Percentiles rank a stretch among this genome's conserved stretches.
These are phyloP conservation scores for Ctenicera cuprea DNA, from an alignment of 2,888 invertebrate genomes.

Conservation along the genomic window DNA sequence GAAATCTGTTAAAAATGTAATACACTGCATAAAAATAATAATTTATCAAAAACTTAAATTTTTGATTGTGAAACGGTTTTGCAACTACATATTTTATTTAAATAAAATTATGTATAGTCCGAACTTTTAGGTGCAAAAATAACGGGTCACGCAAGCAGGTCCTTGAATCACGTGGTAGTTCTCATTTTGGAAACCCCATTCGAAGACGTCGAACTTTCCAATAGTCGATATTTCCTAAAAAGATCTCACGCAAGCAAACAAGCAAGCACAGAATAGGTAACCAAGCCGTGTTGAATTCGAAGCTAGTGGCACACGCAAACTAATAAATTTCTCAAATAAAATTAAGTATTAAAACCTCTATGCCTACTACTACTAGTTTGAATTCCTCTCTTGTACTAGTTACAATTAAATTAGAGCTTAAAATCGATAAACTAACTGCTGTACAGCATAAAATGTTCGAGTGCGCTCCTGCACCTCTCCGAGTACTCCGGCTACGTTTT, in stretches of 20 bases:
- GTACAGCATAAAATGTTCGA: slow-evolving; percentile 16
- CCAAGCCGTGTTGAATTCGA: slow-evolving; percentile 19
- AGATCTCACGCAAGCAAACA: slow-evolving; percentile 45
- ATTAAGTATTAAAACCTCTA: slow-evolving; percentile 39
- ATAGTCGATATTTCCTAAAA: slow-evolving; percentile 50
- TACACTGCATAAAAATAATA: no score
- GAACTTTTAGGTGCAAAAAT: background rate
- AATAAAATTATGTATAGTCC: background rate
- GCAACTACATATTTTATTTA: no score
- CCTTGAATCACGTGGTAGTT: slow-evolving; percentile 42
- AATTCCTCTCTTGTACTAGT: slow-evolving; percentile 47
- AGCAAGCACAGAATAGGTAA: slow-evolving; percentile 25
- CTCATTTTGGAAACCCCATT: slow-evolving; percentile 45
- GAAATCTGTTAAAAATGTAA: no score
- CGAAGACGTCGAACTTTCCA: slow-evolving; percentile 50
- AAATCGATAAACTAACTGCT: slow-evolving; percentile 56
- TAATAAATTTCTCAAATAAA: slow-evolving; percentile 42
- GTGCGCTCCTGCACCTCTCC: slow-evolving; percentile 26
- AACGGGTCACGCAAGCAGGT: slow-evolving; percentile 25
- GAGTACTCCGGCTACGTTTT: background rate
- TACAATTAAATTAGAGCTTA: slow-evolving; percentile 60
- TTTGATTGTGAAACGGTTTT: no score
- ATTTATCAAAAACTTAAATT: no score
- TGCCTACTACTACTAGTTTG: slow-evolving; percentile 31
- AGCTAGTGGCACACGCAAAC: slow-evolving; percentile 46